Evolutionary conservation across 1,140 invertebrate species (phyloP).

Genomic region (Leptinotarsa undecemlineata): DNA sequence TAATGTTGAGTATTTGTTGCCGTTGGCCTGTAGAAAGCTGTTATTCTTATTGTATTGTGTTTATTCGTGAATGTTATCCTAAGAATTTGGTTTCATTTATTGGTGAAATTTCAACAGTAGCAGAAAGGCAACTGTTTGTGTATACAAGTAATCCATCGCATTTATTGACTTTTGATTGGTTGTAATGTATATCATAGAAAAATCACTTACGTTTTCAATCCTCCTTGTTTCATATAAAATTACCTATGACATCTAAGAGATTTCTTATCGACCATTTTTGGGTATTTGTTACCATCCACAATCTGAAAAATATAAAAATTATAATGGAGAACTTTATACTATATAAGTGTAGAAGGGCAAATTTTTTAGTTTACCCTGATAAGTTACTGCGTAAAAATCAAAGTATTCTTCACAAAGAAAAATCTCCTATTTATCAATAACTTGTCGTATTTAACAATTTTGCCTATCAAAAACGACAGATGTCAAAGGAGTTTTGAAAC

Average conservation of each 20-base stretch:
- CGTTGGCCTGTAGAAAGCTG: constrained; percentile 19
- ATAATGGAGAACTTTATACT: no score
- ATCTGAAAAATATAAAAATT: no score
- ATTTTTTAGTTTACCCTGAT: no score
- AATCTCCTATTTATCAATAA: no score
- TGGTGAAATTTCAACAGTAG: neutral
- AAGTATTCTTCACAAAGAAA: no score
- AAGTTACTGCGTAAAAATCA: no score
- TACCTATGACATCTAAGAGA: constrained; percentile 16
- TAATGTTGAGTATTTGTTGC: constrained; percentile 21
- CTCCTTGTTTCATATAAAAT: constrained; percentile 13
- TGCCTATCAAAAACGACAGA: no score
- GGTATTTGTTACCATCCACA: no score
- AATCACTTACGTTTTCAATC: constrained; percentile 16
- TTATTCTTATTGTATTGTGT: constrained; percentile 21
- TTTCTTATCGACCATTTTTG: no score
- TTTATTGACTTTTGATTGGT: constrained; percentile 16
- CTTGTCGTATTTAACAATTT: no score
- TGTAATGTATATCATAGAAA: neutral
- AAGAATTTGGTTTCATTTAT: constrained; percentile 18
- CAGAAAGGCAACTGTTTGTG: constrained; percentile 9
- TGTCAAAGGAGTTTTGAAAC: no score
- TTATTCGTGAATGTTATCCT: constrained; percentile 10
- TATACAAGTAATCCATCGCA: constrained; percentile 11
- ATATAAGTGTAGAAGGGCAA: no score